A percentile compares a stretch with the other conserved stretches of the same genome.
Conservation (phyloP, 2,113 vertebrate genomes). For the Gymnocephalus cernua region DNA sequence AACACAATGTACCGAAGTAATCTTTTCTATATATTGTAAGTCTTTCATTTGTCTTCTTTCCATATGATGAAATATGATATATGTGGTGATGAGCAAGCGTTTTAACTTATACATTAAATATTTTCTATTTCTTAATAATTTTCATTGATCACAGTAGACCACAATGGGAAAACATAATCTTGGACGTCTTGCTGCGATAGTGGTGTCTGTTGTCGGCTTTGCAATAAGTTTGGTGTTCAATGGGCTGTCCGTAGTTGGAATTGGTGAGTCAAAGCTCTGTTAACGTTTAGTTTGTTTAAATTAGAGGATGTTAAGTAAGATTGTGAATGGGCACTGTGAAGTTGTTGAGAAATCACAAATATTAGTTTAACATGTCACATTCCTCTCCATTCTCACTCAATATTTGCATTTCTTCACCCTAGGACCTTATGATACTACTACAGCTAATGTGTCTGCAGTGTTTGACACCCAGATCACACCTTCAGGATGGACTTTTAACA, state of each 20-base stretch:
- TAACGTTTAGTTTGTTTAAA: not conserved
- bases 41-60: not conserved
- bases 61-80: not conserved
- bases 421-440: constrained; percentile 76
- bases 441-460: constrained; percentile 73
- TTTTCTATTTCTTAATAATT: not conserved
- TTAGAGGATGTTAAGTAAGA: not conserved
- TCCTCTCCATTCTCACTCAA: not conserved
- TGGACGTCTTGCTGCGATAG: constrained; percentile 60
- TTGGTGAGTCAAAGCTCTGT: constrained; percentile 59
- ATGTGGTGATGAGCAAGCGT: not conserved
- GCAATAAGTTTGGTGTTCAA: constrained; percentile 75
- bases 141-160: constrained; percentile 12
- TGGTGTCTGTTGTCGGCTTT: constrained; percentile 66
- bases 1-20: not conserved
- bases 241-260: constrained; percentile 73
- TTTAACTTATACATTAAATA: not conserved
- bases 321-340: not conserved
- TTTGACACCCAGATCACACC: constrained; percentile 83
- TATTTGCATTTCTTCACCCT: not conserved
- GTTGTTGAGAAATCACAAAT: not conserved
- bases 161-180: constrained; percentile 71
- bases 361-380: constrained; percentile 4
- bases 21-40: not conserved
- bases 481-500: constrained; percentile 84